Evolutionary conservation across 2,888 invertebrate genomes (phyloP), one percentile per base, ranked within the genome.

Genomic region (Cheilosia impressa): DNA sequence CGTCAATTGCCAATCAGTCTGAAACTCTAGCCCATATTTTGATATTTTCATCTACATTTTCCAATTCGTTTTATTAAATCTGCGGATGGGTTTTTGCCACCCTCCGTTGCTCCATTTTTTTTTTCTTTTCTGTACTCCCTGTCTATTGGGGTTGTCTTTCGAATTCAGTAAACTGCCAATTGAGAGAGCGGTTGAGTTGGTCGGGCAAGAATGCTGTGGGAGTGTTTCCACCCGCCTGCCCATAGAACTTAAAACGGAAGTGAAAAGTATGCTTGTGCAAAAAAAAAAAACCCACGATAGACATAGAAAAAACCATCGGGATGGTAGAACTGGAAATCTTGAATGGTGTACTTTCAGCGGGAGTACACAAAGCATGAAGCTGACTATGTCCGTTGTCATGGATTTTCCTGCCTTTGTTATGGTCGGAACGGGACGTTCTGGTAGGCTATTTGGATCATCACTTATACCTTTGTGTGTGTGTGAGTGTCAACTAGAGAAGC

Each of bases 361-460:
- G 65, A 77, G 65, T 58, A 66, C 41, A 76, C 80, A 84, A 69
- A 71, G 69, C 53, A 34, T 52, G 69, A 69, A 76, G 75, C 65
- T 75, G 79, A 71, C 53, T 84, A 34, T 13, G 65, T 83, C 65
- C 58, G 43, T 78, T 83, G 24, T 62, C 13, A 13, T 13, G 38
- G 13, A 38, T 4, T 72, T 62, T 62, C 27, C 45, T 58, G 45
- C 55, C 63, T 75, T 80, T 84, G 77, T 76, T 79, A 84, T 52
- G 58, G 65, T 75, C 38, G 38, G 31, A 7, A 41, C n/a, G 2
- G 31, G 17, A 27, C 22, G 2, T 53, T 62, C 43, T 24, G n/a
- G 43, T 69, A 10, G 45, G n/a, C 65, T 31, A 2, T 24, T 60
- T 38, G 31, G 45, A 57, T 57, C 41, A 47, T 69, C 45, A 13